phyloP scores from a whole-genome alignment of 1,140 invertebrate genomes.

The Vanessa tameamea region DNA sequence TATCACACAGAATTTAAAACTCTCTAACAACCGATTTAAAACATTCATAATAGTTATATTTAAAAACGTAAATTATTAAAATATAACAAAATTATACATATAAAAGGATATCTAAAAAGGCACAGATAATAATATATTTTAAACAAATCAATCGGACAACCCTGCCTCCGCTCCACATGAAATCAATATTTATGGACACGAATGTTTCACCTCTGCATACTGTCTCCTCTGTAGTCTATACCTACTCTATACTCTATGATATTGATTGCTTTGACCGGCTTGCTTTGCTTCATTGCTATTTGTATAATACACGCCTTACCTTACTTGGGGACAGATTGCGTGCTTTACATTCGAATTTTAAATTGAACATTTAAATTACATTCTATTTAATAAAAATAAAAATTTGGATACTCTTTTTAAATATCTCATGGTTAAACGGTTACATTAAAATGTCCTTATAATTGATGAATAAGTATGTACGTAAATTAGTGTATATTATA shows the following conservation, averaged over 20 bases:
- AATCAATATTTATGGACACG: constrained; percentile 78
- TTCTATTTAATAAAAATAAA: too few relatives aligned
- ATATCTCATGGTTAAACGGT: too few relatives aligned
- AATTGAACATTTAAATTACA: too few relatives aligned
- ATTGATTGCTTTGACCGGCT: constrained; percentile 25
- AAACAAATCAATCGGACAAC: constrained; percentile 17
- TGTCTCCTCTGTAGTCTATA: constrained; percentile 40
- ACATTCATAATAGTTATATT: too few relatives aligned
- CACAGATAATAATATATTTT: not conserved
- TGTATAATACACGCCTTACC: constrained; percentile 1
- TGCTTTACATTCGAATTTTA: too few relatives aligned
- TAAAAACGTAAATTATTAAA: too few relatives aligned
- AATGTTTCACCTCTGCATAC: constrained; percentile 70
- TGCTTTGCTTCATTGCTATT: constrained; percentile 3
- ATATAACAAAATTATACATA: not conserved
- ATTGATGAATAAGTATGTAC: too few relatives aligned
- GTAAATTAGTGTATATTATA: too few relatives aligned
- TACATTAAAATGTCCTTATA: too few relatives aligned
- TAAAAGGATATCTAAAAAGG: not conserved
- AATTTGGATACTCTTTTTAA: too few relatives aligned
- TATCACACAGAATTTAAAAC: too few relatives aligned
- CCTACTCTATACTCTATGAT: constrained; percentile 15
- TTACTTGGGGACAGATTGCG: not conserved
- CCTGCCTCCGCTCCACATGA: constrained; percentile 57
- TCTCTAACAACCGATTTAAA: too few relatives aligned